Evolutionary conservation across 2,797 vertebrate genomes (phyloP), one percentile per base, ranked within the genome.

Genomic region (Varecia variegata): DNA sequence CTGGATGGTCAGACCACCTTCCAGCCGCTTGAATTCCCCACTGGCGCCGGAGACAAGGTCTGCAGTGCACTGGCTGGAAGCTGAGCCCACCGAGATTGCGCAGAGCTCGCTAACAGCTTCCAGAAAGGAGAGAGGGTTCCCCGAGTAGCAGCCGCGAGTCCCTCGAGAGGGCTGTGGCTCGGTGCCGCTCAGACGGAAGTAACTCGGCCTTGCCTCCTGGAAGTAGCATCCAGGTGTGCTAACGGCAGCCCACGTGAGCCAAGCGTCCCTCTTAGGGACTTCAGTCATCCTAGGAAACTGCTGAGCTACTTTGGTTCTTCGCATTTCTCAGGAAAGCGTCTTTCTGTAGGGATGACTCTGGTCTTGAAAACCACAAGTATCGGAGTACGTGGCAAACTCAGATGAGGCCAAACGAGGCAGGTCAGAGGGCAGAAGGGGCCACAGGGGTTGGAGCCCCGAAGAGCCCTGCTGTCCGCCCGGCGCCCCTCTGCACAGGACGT

Each of bases 171-270:
- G 98, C 98, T 97, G 97, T 97, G 98, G 98, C 99, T 98, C 98
- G 98, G 97, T 99, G 98, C 99, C 98, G 98, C 99, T 99, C 99
- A 99, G 98, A 99, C 98, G 98, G 99, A 99, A 99, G 99, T 99
- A 99, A 99, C 98, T 98, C 98, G 98, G 99, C 99, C 99, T 99
- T 99, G 99, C 99, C 99, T 99, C 99, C 99, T 98, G 98, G 99
- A 99, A 98, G 97, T 96, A 95, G 82, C 96, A 91, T 95, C 93
- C 97, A 97, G 97, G 96, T 97, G 91, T 85, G 50, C 90, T 98
- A 97, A 97, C 90, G 96, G 97, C 98, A 96, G 96, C 6, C 47
- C 3, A 43, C 1, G 20, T 83, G 79, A 93, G 89, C 67, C 40
- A 93, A 97, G 97, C 74, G 81, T 35, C 90, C 95, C 62, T 35